Base-by-base conservation (phyloP, 2,888 invertebrate species). In the Sphaerophoria rueppellii region DNA sequence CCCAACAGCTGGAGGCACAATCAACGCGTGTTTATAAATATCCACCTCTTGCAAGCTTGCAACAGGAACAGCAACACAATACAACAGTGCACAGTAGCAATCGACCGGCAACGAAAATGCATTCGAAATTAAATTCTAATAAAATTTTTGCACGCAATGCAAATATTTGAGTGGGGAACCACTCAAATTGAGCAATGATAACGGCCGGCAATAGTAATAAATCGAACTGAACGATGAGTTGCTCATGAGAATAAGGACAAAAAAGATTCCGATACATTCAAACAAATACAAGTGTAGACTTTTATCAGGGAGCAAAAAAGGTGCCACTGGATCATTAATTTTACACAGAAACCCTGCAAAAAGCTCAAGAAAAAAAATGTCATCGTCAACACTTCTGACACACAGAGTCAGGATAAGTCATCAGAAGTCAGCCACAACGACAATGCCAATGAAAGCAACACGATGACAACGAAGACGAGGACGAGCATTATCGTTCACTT, bases 71-170 rank as follows among this genome's bases (percentile, higher is more conserved):
- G 35, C 35, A 70, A 57, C 43, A 65, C 43, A 43, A 12, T 16
- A 9, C 5, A 35, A 35, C 52, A 40, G 32, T 32, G 63, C 24
- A 69, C 85, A 69, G 85, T 80, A 80, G 80, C 85, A 48, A 50
- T 46, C 43, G 40, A 24, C 24, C 24, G 24, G 24, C 52, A 72
- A 35, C 32, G 69, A 61, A 52, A 80, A 76, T 85, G 85, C 80
- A 85, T 77, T 85, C 85, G 73, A 77, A 81, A 85, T 85, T 85
- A 89, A 89, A 87, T 89, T 89, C 87, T 88, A 90, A 89, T 90
- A 89, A 89, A 89, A 89, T 89, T 89, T 89, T 89, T 87, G 88
- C 90, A 90, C 89, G 89, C 88, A 88, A 90, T 86, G 79, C 76
- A 77, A 85, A 85, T 81, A 81, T 81, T 85, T 76, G 81, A 85